Evolutionary conservation across 2,797 vertebrate genomes (phyloP), one percentile per base, ranked within the genome.

Genomic region (Tapirus indicus): DNA sequence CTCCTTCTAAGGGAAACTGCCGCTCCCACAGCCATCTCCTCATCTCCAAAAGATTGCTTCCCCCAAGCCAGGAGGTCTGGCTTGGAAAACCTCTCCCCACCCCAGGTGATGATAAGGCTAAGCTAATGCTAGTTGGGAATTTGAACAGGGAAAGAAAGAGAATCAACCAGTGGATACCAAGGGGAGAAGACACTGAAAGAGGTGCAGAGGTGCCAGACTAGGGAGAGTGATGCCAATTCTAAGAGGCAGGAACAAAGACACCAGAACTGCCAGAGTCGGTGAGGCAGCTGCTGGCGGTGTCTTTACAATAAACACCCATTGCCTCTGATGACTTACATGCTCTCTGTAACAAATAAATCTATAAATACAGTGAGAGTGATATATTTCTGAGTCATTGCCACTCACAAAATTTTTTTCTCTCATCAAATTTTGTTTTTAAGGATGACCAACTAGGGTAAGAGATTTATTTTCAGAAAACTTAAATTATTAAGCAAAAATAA

Each of bases 351-450:
- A 54, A 84, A 41, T 29, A 7, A 71, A 69, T 32, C 54, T 69
- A 79, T 20, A 60, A 77, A 90, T 35, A 56, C 6, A 66, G 6
- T 0, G 27, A 78, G 6, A 52, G 20, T 66, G 58, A 77, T 29
- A 4, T 1, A 84, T 79, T 80, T 87, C 62, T 92, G 18, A 77
- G 38, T 79, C 56, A 84, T 6, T 90, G 12, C 54, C 54, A 75
- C 49, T 35, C 66, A 56, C 3, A 88, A 11, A 41, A 62, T 35
- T 56, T 78, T 93, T 91, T 41, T 17, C 54, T 89, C 71, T 93
- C 29, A 85, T 41, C 20, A 88, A 91, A 84, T 87, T 97, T 95
- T 94, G 7, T 41, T 88, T 92, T 93, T 69, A 86, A 91, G 62
- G 66, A 71, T 88, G 72, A 93, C 64, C 78, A 89, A 75, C 52